phyloP scores from a whole-genome alignment of 2,888 invertebrate species.

The Drosophila mercatorum region DNA sequence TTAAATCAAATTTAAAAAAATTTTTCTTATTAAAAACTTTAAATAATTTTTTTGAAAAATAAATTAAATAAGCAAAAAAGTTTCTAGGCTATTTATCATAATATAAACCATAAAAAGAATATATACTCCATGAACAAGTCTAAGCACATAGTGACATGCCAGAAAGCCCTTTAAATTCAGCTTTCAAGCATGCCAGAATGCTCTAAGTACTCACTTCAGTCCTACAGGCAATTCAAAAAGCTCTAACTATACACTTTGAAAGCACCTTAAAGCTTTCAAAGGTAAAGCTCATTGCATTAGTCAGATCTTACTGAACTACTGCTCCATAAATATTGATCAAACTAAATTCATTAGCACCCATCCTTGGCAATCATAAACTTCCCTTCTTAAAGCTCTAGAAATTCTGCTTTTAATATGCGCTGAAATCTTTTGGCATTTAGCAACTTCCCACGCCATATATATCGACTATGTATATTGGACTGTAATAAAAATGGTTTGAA shows the following conservation, averaged over 20 bases:
- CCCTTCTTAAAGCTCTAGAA: slow-evolving; percentile 3
- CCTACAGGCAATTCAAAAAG: too few species aligned
- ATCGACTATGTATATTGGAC: slow-evolving; percentile 17
- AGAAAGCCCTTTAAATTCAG: too few species aligned
- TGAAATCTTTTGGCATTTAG: slow-evolving; percentile 13
- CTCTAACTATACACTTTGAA: not conserved
- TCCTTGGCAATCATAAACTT: not conserved
- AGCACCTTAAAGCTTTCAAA: not conserved
- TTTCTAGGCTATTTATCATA: too few species aligned
- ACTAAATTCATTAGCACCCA: not conserved
- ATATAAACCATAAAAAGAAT: too few species aligned
- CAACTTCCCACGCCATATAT: slow-evolving; percentile 28
- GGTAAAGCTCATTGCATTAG: not conserved
- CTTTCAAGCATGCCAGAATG: too few species aligned
- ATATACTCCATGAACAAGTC: too few species aligned
- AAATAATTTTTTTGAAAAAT: too few species aligned
- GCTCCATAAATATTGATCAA: not conserved
- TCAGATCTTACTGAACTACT: not conserved
- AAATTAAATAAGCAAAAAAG: too few species aligned
- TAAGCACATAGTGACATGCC: too few species aligned
- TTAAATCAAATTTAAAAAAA: too few species aligned
- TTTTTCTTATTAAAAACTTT: too few species aligned
- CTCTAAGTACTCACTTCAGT: too few species aligned
- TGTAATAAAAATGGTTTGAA: slow-evolving; percentile 43
- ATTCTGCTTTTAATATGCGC: not conserved